A percentile compares a stretch with the other conserved stretches of the same genome.
These are phyloP conservation scores for Clarias magur DNA, from an alignment of 2,113 vertebrate species.

Conservation along the genomic window DNA sequence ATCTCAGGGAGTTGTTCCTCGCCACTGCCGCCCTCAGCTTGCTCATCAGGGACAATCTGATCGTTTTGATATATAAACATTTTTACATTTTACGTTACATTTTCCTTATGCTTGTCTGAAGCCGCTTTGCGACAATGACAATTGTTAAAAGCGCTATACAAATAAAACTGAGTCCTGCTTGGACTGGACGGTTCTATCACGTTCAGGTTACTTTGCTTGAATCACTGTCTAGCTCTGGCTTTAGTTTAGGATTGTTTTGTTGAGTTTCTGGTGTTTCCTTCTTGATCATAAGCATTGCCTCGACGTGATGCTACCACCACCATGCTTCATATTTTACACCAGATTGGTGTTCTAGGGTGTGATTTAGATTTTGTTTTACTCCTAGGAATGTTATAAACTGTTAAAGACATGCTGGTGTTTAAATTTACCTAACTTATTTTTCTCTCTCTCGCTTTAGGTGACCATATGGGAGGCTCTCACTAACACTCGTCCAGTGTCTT, in stretches of 20 bases:
- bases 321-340: not conserved
- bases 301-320: not conserved
- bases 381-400: not conserved
- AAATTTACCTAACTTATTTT: not conserved
- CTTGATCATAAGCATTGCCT: not conserved
- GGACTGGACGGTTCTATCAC: not conserved
- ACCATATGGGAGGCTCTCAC: constrained; percentile 95
- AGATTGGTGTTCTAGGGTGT: not conserved
- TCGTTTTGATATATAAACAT: too few species aligned
- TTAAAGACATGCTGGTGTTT: not conserved
- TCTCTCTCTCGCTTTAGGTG: constrained; percentile 70
- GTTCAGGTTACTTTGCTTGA: not conserved
- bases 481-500: constrained; percentile 78
- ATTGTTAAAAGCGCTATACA: too few species aligned
- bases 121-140: too few species aligned
- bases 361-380: not conserved
- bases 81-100: too few species aligned
- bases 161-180: not conserved
- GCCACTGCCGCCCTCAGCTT: too few species aligned
- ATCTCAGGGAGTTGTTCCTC: too few species aligned
- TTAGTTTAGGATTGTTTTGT: not conserved
- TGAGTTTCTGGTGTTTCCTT: not conserved
- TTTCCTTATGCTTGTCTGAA: too few species aligned
- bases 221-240: not conserved
- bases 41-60: too few species aligned